Base-by-base conservation (phyloP, 2,888 invertebrate species). In the Sphinx pinastri region DNA sequence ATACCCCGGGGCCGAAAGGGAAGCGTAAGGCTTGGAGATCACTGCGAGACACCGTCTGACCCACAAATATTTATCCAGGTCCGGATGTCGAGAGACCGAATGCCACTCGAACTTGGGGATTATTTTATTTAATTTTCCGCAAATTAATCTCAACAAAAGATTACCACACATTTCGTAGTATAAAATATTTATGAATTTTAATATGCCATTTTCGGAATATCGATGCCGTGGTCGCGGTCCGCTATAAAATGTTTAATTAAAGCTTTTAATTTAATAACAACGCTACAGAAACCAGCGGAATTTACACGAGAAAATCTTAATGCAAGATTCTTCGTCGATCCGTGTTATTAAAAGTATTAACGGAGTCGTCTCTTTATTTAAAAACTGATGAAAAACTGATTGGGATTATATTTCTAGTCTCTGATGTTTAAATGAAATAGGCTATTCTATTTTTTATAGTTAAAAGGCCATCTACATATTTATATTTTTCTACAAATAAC, bases 171-270 rank as follows among this genome's bases (percentile, higher is more conserved):
- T 57, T 57, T 57, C 12, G 12, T 31, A 19, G 57, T 57, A 38
- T 19, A 25, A 63, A 63, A 19, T 49, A 63, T 63, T 49, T 49
- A 49, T 63, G 47, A 63, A 19, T 49, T 49, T 19, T 63, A 63
- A 63, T 63, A 19, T 19, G 19, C 49, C 16, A 19, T 63, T 49
- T 63, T 63, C 2, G 49, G 5, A 49, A 19, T 49, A 16, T 60
- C 45, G 60, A 60, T 12, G 47, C 63, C 47, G 63, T 19, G 63
- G 49, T 75, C 70, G 47, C 68, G 71, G 68, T 70, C 70, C 68
- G 71, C 63, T 73, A 70, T 72, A 73, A 69, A 71, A 73, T 74
- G 49, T 63, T 63, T 63, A 63, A 63, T 63, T 63, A 63, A 63
- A 63, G 47, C 63, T 16, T 45, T 49, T 63, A 19, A 63, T 63